Conservation (phyloP, 2,888 invertebrate genomes). For the Hetaerina titia region DNA sequence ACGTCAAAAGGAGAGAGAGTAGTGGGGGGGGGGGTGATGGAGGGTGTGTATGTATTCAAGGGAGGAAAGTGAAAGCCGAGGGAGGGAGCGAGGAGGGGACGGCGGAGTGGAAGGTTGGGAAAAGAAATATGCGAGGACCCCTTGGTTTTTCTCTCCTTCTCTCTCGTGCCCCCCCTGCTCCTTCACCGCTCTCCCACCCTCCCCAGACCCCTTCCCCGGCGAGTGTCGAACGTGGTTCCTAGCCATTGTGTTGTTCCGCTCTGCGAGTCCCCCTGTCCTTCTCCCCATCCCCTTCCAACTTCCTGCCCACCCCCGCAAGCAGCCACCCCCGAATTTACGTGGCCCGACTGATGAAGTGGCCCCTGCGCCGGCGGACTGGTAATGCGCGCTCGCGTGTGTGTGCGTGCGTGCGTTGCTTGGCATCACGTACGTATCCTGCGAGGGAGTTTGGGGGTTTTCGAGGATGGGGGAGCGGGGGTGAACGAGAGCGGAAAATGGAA, state of each 20-base stretch:
- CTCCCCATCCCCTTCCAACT: background rate
- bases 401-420: background rate
- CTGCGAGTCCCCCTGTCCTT: background rate
- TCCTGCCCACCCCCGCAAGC: too few species aligned
- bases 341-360: constrained; percentile 16
- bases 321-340: background rate
- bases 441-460: background rate
- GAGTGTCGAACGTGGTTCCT: background rate
- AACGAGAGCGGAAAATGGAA: background rate
- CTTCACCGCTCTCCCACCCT: background rate
- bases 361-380: background rate
- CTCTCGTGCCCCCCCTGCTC: background rate
- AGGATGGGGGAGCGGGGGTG: background rate
- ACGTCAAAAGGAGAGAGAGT: background rate
- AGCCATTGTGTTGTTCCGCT: background rate
- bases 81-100: background rate
- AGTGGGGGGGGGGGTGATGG: background rate
- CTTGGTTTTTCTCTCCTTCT: background rate
- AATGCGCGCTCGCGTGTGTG: background rate
- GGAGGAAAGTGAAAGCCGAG: background rate
- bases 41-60: background rate
- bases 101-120: background rate
- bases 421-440: background rate
- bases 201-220: background rate
- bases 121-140: background rate